phyloP scores from a whole-genome alignment of 1,140 invertebrate species.

The Ips nitidus region DNA sequence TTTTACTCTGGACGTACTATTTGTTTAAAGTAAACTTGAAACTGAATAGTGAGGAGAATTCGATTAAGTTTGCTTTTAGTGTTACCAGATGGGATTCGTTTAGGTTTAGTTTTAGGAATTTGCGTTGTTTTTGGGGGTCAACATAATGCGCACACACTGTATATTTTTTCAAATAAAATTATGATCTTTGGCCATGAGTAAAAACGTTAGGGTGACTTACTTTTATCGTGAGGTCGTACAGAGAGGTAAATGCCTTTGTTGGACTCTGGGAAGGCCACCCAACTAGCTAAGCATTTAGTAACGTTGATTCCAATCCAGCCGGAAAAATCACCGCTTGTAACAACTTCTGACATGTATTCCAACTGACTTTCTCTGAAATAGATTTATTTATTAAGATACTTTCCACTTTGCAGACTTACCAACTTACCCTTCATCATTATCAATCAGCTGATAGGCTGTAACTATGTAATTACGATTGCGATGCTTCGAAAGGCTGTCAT shows the following conservation, averaged over 20 bases:
- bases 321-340: conserved; percentile 62
- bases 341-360: conserved; percentile 66
- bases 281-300: conserved; percentile 70
- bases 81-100: too few species aligned
- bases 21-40: too few species aligned
- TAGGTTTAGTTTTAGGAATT: too few species aligned
- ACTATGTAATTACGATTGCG: conserved; percentile 55
- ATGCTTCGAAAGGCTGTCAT: conserved; percentile 47
- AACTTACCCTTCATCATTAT: conserved; percentile 59
- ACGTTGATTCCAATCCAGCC: conserved; percentile 82
- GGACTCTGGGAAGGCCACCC: conserved; percentile 74
- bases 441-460: conserved; percentile 60
- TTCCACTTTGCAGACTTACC: neutral
- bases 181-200: too few species aligned
- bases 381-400: conserved; percentile 9
- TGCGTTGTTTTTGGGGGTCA: too few species aligned
- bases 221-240: conserved; percentile 67
- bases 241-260: conserved; percentile 90
- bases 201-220: conserved; percentile 8
- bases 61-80: too few species aligned
- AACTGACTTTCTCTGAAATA: conserved; percentile 61
- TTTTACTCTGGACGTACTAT: too few species aligned
- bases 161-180: too few species aligned
- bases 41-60: too few species aligned
- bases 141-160: too few species aligned